Evolutionary conservation across 2,888 invertebrate genomes (phyloP).

Genomic region (Ligdia adustata): DNA sequence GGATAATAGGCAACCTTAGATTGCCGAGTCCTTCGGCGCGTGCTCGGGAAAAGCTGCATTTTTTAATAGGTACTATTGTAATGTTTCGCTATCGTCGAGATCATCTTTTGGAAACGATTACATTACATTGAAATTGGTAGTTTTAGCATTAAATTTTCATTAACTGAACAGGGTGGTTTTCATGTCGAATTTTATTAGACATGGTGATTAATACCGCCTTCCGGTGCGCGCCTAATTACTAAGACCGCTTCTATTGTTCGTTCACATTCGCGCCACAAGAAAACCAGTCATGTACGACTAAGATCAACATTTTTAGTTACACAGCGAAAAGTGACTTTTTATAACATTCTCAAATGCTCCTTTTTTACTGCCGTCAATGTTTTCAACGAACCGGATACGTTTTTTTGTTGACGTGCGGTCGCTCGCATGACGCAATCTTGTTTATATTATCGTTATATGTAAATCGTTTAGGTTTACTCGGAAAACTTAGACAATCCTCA

Average conservation of each 20-base stretch:
- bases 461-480: slow-evolving; percentile 47
- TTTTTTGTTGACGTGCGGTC: slow-evolving; percentile 58
- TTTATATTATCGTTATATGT: slow-evolving; percentile 59
- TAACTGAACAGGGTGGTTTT: slow-evolving; percentile 45
- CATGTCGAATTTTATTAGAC: slow-evolving; percentile 47
- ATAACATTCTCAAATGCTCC: slow-evolving; percentile 35
- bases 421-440: slow-evolving; percentile 63
- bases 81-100: slow-evolving; percentile 57
- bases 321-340: slow-evolving; percentile 21
- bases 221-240: slow-evolving; percentile 55
- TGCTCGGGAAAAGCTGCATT: slow-evolving; percentile 77
- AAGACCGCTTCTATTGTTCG: slow-evolving; percentile 64
- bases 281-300: slow-evolving; percentile 51
- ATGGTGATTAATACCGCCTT: slow-evolving; percentile 44
- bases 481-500: slow-evolving; percentile 34
- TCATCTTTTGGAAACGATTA: slow-evolving; percentile 54
- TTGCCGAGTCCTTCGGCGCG: slow-evolving; percentile 79
- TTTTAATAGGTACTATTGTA: slow-evolving; percentile 70
- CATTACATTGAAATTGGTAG: slow-evolving; percentile 55
- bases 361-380: slow-evolving; percentile 56
- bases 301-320: slow-evolving; percentile 32
- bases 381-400: slow-evolving; percentile 71
- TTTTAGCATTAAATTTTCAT: slow-evolving; percentile 36
- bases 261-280: slow-evolving; percentile 56
- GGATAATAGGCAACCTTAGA: slow-evolving; percentile 81